Evolutionary conservation across 2,797 vertebrate species (phyloP), one percentile per base, ranked within the genome.

Genomic region (Coranthus polyacanthus): DNA sequence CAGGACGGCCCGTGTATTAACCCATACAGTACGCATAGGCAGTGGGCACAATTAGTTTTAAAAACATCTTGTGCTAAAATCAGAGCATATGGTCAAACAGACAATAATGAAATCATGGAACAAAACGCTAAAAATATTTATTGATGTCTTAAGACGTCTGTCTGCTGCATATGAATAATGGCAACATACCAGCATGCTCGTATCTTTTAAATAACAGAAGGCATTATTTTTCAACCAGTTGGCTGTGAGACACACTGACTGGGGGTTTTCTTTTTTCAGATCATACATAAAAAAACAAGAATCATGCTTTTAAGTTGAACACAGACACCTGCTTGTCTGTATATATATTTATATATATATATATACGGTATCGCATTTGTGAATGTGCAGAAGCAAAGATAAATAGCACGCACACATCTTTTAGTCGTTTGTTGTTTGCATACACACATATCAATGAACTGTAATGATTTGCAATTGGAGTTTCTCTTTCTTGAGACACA

Each of bases 401-500:
- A 38, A 54, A 43, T 10, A 13, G 13, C 26, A 37, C 1, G 26
- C 12, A 37, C 39, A 4, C 32, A 2, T 68, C 13, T 5, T 39
- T 47, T 43, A 10, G 29, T 21, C 15, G 38, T 73, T 66, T 39
- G 5, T 37, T 65, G 20, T 26, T 59, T 29, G 42, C 55, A 66
- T 24, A 54, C 16, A 70, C 32, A 63, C 12, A 18, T n/a, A 54
- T 18, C 16, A 55, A 88, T 78, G 77, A 73, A 39, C 68, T 47
- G 39, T 42, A 73, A 76, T 67, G 72, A 83, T 77, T 81, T 85
- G 49, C 53, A 45, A 68, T 67, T 66, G 60, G 26, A 57, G 45
- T 12, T 16, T 16, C 1, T 63, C 24, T 68, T 83, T 82, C 62
- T 68, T 71, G 64, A 75, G 34, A 34, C 64, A 43, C 36, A 39